Evolutionary conservation across 2,797 vertebrate species (phyloP).

Genomic region (Caiman crocodilus): DNA sequence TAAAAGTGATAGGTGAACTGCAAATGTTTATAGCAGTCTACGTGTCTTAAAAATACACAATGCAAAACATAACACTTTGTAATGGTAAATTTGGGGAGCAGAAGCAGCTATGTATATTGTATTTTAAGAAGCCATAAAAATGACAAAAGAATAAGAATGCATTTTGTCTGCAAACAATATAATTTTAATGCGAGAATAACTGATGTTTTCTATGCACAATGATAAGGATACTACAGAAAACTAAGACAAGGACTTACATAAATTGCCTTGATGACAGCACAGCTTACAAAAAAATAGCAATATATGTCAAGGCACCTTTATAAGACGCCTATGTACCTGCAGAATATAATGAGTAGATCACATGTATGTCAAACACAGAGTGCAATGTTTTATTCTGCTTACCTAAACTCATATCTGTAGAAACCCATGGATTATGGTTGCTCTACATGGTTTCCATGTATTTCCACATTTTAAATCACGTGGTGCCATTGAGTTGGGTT

Average conservation of each 20-base stretch:
- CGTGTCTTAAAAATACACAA: background rate
- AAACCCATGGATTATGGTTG: background rate
- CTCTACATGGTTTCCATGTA: background rate
- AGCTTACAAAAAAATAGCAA: background rate
- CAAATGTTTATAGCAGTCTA: background rate
- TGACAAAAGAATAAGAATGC: background rate
- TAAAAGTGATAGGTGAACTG: background rate
- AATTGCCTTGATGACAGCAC: accelerated
- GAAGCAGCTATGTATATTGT: background rate
- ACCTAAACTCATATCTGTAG: background rate
- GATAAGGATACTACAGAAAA: background rate
- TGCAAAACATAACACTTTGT: background rate
- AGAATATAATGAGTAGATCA: background rate
- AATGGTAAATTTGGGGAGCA: background rate
- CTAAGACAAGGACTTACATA: background rate
- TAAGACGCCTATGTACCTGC: accelerated
- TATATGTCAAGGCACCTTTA: background rate
- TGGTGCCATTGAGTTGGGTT: background rate
- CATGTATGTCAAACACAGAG: accelerated
- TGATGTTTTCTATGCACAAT: background rate
- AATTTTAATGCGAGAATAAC: background rate
- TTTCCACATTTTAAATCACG: background rate
- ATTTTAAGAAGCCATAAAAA: background rate
- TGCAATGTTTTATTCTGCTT: background rate
- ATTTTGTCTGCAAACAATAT: background rate